Base-by-base conservation (phyloP, 2,888 invertebrate species). In the Cinara cedri region DNA sequence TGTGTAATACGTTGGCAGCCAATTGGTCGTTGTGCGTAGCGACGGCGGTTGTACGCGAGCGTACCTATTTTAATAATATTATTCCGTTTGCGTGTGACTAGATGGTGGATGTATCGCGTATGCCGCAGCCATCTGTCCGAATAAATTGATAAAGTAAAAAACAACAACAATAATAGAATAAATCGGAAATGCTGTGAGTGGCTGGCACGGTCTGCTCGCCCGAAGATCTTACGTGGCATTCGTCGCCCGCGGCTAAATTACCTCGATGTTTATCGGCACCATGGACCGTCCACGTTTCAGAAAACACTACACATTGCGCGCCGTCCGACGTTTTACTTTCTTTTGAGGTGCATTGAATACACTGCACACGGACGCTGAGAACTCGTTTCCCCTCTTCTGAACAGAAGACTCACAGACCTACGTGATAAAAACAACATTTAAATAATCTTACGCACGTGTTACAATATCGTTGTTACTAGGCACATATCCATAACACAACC, bases 201-300 rank as follows among this genome's bases (percentile, higher is more conserved):
- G 3, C 19, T 1, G n/a, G n/a, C n/a, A 19, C n/a, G n/a, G 51
- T 16, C 54, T 19, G n/a, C 19, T 10, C 55, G 11, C 1, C 55
- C 11, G 46, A 13, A 3, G 46, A 10, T 46, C 46, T 46, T 55
- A 55, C 55, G 55, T 55, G 55, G 55, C 55, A 21, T 21, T 11
- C 54, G 51, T n/a, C 51, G 51, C 51, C 51, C 10, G 3, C 8
- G 19, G 8, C 16, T 8, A n/a, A n/a, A 51, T 2, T 13, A 13
- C n/a, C 11, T 9, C 55, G 21, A 11, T 21, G n/a, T 26, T 14
- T 8, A 14, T n/a, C 46, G 16, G 6, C 57, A 34, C 26, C n/a
- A 72, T 74, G 72, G 72, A 63, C 62, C 62, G 62, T 51, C 19
- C 62, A 11, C 72, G 62, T 63, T 74, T 63, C 72, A 16, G 62